These are phyloP conservation scores for Lithophane leautieri DNA, from an alignment of 2,888 invertebrate genomes.

Conservation along the genomic window DNA sequence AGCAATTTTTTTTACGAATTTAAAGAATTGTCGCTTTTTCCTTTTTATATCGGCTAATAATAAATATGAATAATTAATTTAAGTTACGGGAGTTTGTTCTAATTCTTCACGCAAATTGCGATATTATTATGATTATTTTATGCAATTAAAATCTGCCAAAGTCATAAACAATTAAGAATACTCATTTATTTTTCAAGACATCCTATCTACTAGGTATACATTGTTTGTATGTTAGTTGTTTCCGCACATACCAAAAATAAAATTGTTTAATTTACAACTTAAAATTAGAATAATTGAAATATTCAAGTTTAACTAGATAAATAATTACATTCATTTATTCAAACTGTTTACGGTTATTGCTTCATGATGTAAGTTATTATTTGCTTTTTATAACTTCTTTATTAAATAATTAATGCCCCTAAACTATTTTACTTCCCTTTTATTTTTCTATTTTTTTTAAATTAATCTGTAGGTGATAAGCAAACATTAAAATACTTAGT, in stretches of 20 bases:
- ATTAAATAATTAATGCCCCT: not conserved
- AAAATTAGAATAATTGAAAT: not conserved
- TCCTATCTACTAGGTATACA: not conserved
- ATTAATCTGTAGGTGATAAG: not conserved
- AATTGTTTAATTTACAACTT: slow-evolving; percentile 4
- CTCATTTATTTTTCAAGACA: not conserved
- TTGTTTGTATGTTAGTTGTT: not conserved
- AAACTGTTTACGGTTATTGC: not conserved
- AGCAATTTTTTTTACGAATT: not conserved
- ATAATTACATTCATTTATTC: slow-evolving; percentile 28
- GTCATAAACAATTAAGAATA: not conserved
- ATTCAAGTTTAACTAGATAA: slow-evolving; percentile 5
- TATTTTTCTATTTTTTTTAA: too few species aligned
- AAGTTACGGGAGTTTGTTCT: too few species aligned
- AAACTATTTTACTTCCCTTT: too few species aligned
- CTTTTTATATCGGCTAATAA: too few species aligned
- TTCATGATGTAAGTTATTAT: slow-evolving; percentile 13
- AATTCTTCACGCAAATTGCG: not conserved
- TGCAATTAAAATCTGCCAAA: not conserved
- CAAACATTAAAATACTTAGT: too few species aligned
- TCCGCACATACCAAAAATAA: not conserved
- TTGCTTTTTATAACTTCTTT: not conserved
- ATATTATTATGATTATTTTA: not conserved
- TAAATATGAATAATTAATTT: too few species aligned
- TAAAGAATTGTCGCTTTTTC: too few species aligned